Evolutionary conservation across 2,888 invertebrate genomes (phyloP).

Genomic region (Cephus runcator): DNA sequence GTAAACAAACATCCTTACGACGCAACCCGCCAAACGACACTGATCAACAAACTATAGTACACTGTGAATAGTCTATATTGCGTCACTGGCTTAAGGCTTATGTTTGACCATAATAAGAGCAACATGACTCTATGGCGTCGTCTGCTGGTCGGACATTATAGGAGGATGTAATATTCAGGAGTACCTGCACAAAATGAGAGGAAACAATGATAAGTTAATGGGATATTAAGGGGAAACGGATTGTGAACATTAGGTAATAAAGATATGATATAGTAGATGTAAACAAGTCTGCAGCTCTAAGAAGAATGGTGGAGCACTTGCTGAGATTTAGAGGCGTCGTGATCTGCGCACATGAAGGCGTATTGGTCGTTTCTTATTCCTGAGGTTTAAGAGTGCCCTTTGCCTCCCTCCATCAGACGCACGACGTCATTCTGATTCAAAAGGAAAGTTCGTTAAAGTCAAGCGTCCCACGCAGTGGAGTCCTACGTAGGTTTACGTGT

Average conservation of each 20-base stretch:
- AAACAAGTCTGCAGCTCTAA: neutral
- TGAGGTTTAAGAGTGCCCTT: neutral
- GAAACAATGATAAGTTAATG: neutral
- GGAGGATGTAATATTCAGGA: neutral
- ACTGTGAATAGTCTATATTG: neutral
- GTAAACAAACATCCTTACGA: conserved; percentile 40
- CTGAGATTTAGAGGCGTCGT: neutral
- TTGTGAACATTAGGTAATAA: neutral
- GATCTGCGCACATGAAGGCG: neutral
- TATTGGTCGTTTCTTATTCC: neutral
- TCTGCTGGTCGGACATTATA: neutral
- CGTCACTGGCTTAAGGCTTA: neutral
- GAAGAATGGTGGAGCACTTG: neutral
- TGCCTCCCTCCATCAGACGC: neutral
- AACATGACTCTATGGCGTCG: neutral
- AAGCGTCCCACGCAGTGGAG: neutral
- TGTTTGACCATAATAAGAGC: neutral
- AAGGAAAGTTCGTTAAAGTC: neutral
- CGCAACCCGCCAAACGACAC: conserved; percentile 30
- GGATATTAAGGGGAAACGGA: neutral
- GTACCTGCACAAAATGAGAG: neutral
- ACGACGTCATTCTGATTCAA: neutral
- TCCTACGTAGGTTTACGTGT: neutral
- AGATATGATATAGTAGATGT: neutral
- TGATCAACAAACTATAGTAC: conserved; percentile 9